phyloP scores from a whole-genome alignment of 2,888 invertebrate species.

The Dioctria linearis region DNA sequence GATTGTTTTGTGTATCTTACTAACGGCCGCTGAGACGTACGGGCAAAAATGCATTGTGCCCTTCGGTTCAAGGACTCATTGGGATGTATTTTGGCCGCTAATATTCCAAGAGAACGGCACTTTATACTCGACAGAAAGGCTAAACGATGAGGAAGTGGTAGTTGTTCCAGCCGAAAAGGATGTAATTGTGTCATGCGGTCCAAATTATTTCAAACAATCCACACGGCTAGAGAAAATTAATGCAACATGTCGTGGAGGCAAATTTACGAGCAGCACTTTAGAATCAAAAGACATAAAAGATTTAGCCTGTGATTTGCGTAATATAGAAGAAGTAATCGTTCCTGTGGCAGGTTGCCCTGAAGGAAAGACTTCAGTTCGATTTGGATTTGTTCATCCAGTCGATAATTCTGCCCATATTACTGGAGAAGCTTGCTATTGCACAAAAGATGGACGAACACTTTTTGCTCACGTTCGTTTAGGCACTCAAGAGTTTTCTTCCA shows the following conservation, averaged over 20 bases:
- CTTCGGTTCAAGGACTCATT: conserved; percentile 57
- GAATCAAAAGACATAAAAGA: conserved; percentile 38
- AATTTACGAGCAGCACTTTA: conserved; percentile 53
- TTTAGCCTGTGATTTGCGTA: conserved; percentile 63
- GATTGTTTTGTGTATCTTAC: neutral
- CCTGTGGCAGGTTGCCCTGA: conserved; percentile 61
- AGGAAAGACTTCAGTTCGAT: conserved; percentile 60
- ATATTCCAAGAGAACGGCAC: conserved; percentile 59
- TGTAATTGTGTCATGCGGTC: conserved; percentile 50
- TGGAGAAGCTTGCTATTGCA: conserved; percentile 64
- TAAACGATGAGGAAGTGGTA: conserved; percentile 34
- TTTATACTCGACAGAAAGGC: conserved; percentile 53
- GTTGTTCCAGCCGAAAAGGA: conserved; percentile 22
- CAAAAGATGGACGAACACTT: conserved; percentile 60
- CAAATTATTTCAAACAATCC: conserved; percentile 50
- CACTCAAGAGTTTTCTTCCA: conserved; percentile 4
- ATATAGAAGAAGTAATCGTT: conserved; percentile 62
- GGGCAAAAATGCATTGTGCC: conserved; percentile 58
- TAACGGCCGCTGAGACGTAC: neutral
- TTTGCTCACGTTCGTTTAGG: conserved; percentile 63
- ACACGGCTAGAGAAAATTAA: conserved; percentile 54
- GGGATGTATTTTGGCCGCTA: conserved; percentile 61
- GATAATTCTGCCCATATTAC: conserved; percentile 61
- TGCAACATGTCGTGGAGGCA: conserved; percentile 59
- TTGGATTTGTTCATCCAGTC: conserved; percentile 64